phyloP scores from a whole-genome alignment of 2,113 vertebrate species.

The Plotosus lineatus region DNA sequence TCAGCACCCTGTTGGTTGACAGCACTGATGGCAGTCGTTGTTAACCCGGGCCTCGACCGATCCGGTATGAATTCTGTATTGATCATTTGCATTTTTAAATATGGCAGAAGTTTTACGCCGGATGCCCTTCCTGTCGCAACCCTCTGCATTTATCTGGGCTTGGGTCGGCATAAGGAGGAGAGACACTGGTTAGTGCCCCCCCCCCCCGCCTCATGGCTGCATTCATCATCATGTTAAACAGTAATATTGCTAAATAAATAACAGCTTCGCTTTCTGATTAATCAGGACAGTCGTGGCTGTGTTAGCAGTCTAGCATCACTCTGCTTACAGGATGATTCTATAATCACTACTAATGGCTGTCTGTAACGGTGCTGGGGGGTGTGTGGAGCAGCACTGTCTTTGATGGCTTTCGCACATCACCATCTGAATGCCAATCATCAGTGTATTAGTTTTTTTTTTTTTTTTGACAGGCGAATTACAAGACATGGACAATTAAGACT shows the following conservation, averaged over 20 bases:
- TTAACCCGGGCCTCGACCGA: no score
- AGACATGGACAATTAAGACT: slow-evolving; percentile 8
- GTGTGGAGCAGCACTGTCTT: slow-evolving; percentile 4
- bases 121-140: no score
- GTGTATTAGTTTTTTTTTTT: background rate
- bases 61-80: no score
- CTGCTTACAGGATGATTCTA: slow-evolving; percentile 31
- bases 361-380: slow-evolving; percentile 33
- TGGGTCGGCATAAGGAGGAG: no score
- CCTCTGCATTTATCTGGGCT: no score
- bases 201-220: no score
- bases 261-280: slow-evolving; percentile 34
- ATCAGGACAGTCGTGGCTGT: slow-evolving; percentile 36
- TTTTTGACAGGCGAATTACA: slow-evolving; percentile 14
- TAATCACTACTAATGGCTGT: background rate
- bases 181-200: no score
- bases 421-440: background rate
- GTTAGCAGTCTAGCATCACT: slow-evolving; percentile 27
- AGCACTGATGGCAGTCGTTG: no score
- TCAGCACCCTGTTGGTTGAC: no score
- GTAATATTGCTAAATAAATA: slow-evolving; percentile 26
- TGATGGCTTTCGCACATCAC: slow-evolving; percentile 24
- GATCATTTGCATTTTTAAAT: no score
- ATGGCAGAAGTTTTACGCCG: no score
- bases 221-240: slow-evolving; percentile 25